Evolutionary conservation across 1,140 invertebrate species (phyloP), one percentile per base, ranked within the genome.

Genomic region (Chrysoperla carnea): DNA sequence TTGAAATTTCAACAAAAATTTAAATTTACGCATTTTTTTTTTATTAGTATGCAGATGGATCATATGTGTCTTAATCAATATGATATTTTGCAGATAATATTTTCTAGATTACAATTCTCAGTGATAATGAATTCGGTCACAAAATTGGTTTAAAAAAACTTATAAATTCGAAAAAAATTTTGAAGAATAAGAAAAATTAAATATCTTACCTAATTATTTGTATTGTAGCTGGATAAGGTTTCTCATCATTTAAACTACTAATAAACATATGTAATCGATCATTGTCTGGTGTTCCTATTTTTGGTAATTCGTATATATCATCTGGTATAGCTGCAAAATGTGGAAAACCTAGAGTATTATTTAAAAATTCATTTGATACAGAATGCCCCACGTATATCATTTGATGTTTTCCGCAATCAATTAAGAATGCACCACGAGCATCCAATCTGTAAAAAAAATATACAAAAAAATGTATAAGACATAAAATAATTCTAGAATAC

Each of bases 121-220:
- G n/a, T n/a, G n/a, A n/a, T n/a, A n/a, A n/a, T n/a, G n/a, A n/a
- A n/a, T n/a, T n/a, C n/a, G n/a, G n/a, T n/a, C n/a, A n/a, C n/a
- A n/a, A n/a, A n/a, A n/a, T n/a, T n/a, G n/a, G n/a, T n/a, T n/a
- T n/a, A n/a, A n/a, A n/a, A n/a, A n/a, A n/a, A n/a, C n/a, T n/a
- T n/a, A n/a, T n/a, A n/a, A n/a, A n/a, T n/a, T n/a, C n/a, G n/a
- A n/a, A n/a, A n/a, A n/a, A n/a, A n/a, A n/a, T n/a, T n/a, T n/a
- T n/a, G n/a, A n/a, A n/a, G n/a, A n/a, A n/a, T n/a, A n/a, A n/a
- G n/a, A n/a, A n/a, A n/a, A n/a, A n/a, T n/a, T n/a, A n/a, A n/a
- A n/a, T n/a, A n/a, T n/a, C n/a, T n/a, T 62, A 92, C 88, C 81
- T 81, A 37, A 96, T 76, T 37, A 96, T 70, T 57, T 86, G 73